Percentiles rank a stretch among this genome's conserved stretches.
These are phyloP conservation scores for Phortica okadai DNA, from an alignment of 2,888 invertebrate genomes.

Conservation along the genomic window DNA sequence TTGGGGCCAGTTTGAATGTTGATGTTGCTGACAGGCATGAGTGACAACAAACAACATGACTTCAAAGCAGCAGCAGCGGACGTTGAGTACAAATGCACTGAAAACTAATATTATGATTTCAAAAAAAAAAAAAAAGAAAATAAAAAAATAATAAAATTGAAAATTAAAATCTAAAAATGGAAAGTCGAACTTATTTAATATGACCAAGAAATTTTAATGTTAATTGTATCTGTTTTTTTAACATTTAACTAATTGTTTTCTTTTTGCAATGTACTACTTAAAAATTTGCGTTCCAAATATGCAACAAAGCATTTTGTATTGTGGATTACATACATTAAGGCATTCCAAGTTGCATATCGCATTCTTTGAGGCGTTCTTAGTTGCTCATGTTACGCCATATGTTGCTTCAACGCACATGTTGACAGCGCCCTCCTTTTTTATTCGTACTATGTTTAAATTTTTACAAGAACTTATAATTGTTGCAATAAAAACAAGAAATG, in stretches of 20 bases:
- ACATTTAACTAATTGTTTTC: no score
- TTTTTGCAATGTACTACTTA: no score
- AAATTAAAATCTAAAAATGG: no score
- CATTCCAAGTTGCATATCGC: neutral
- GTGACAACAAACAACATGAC: neutral
- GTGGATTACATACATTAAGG: no score
- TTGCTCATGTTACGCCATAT: neutral
- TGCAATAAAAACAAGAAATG: neutral
- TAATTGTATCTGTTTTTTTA: no score
- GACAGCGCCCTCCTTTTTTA: neutral
- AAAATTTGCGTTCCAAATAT: no score
- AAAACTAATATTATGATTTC: no score
- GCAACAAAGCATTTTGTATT: no score
- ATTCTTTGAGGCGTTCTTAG: neutral
- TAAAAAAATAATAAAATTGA: no score
- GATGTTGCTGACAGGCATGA: neutral
- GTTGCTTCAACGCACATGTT: neutral
- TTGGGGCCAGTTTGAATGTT: neutral
- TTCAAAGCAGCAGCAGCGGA: neutral
- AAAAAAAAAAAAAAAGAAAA: no score
- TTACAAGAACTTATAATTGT: neutral
- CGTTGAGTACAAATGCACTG: neutral
- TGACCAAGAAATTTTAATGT: no score
- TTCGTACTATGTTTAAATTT: neutral
- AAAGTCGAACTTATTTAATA: no score